These are phyloP conservation scores for Hirtodrosophila histrioides DNA, from an alignment of 2,888 invertebrate species.

Conservation along the genomic window DNA sequence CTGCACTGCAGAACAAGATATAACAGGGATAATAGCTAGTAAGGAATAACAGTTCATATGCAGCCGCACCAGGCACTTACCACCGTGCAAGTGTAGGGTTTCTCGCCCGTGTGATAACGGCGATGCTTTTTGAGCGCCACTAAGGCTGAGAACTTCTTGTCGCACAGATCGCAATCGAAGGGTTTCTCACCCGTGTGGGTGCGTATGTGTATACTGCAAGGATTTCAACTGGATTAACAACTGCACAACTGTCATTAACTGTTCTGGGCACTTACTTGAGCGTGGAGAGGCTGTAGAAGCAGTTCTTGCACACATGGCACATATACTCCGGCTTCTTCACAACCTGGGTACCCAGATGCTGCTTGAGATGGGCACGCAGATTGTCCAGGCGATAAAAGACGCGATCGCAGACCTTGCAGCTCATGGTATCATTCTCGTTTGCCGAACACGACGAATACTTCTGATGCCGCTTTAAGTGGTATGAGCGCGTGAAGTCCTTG, in stretches of 20 bases:
- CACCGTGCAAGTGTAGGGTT: slow-evolving; percentile 88
- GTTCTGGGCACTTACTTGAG: slow-evolving; percentile 84
- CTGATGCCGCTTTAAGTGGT: slow-evolving; percentile 87
- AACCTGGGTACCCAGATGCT: slow-evolving; percentile 87
- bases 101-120: slow-evolving; percentile 87
- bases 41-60: background rate
- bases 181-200: slow-evolving; percentile 89
- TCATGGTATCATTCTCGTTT: slow-evolving; percentile 76
- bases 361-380: slow-evolving; percentile 88
- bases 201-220: slow-evolving; percentile 86
- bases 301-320: slow-evolving; percentile 88
- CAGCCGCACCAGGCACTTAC: slow-evolving; percentile 81
- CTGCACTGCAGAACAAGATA: slow-evolving; percentile 86
- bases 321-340: slow-evolving; percentile 86
- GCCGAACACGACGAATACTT: slow-evolving; percentile 82
- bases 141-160: slow-evolving; percentile 88
- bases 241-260: slow-evolving; percentile 60
- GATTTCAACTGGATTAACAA: slow-evolving; percentile 6
- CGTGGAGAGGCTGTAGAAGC: slow-evolving; percentile 87
- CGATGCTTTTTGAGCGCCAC: slow-evolving; percentile 92
- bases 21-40: slow-evolving; percentile 1
- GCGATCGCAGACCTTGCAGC: slow-evolving; percentile 84
- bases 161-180: slow-evolving; percentile 90
- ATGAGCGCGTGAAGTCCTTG: slow-evolving; percentile 90
- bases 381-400: slow-evolving; percentile 87